Base-by-base conservation (phyloP, 2,888 invertebrate species). In the Tiliacea citrago region DNA sequence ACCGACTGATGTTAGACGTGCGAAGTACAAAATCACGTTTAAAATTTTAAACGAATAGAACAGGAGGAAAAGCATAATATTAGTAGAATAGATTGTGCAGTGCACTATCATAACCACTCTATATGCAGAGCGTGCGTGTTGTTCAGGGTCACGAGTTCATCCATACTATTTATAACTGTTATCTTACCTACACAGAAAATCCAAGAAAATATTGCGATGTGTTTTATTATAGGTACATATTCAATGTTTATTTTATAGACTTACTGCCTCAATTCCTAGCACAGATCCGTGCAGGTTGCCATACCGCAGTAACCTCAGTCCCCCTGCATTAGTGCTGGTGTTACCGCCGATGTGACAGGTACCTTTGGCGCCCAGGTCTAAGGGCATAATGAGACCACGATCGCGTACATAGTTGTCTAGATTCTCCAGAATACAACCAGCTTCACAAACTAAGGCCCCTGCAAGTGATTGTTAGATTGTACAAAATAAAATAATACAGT, bases 281-380 rank as follows among this genome's bases (percentile, higher is more conserved):
- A 99, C 97, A 77, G 97, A 98, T 42, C 99, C 99, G 90, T 99
- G 99, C 10, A 99, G 96, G 92, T 99, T 99, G 13, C 99, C 99
- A 93, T 99, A 99, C 57, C 99, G 97, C 51, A 99, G 93, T n/a
- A 99, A 97, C 76, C 99, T 96, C 39, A 99, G 94, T 0, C 99
- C 99, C 0, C 99, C 99, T 0, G 99, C 99, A 95, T 99, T 99
- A 21, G 99, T 99, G 55, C 99, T 98, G 45, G 99, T 97, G 93
- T 99, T 99, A 29, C 99, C 99, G 2, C 99, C 99, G 86, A 99
- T 98, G 71, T 99, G 98, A 90, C 99, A 99, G 76, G 98, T 98
- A 47, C 99, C 99, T 95, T 99, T 99, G 0, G 99, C 99, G 0
- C 99, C 99, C 77, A 99, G 97, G 96, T 99, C 99, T 74, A 99